A percentile compares a stretch with the other conserved stretches of the same genome.
These are phyloP conservation scores for Eurystomus gularis DNA, from an alignment of 2,113 vertebrate genomes.

Conservation along the genomic window DNA sequence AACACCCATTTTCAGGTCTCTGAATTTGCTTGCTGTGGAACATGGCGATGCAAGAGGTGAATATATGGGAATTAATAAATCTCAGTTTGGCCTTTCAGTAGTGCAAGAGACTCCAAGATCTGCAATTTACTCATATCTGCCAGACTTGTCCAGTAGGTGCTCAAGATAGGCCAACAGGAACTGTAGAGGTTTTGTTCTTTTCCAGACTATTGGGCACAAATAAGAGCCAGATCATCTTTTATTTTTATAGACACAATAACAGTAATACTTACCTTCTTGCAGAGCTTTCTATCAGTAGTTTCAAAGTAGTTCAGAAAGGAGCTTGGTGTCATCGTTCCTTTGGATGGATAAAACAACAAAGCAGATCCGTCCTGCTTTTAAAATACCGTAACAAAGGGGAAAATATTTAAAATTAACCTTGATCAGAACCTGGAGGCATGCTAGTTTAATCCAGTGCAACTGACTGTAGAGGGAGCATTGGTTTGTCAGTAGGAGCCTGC, in stretches of 20 bases:
- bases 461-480: not conserved
- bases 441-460: not conserved
- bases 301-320: not conserved
- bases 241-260: not conserved
- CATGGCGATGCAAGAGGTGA: accelerated
- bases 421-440: not conserved
- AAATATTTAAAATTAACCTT: not conserved
- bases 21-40: not conserved
- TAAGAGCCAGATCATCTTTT: not conserved
- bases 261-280: not conserved
- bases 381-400: not conserved
- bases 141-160: not conserved
- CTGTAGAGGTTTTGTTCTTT: not conserved
- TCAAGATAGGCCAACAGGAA: not conserved
- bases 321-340: not conserved
- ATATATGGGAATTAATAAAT: not conserved
- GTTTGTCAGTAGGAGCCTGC: not conserved
- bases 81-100: not conserved
- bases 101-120: not conserved
- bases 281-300: not conserved
- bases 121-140: not conserved
- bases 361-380: not conserved
- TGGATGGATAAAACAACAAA: not conserved
- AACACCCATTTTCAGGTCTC: not conserved
- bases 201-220: not conserved